Conservation (phyloP, 1,140 invertebrate species). For the Argopecten irradians region DNA sequence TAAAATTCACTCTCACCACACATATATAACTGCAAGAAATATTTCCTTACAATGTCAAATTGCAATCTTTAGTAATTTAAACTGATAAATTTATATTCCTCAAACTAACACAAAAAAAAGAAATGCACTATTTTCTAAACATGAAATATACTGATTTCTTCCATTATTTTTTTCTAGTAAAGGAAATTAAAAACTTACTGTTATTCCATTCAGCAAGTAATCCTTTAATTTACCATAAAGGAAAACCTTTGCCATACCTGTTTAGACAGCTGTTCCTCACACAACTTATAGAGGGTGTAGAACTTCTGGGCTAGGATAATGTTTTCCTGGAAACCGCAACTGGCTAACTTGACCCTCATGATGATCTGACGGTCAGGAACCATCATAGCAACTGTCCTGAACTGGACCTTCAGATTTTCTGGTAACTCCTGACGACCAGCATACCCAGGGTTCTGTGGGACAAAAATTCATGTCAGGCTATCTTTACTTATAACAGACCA, state of each 20-base stretch:
- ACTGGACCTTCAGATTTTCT: slow-evolving; percentile 76
- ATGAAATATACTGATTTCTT: neutral
- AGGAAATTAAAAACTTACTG: neutral
- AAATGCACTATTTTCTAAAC: neutral
- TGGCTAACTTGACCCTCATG: slow-evolving; percentile 75
- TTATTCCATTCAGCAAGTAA: neutral
- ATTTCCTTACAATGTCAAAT: neutral
- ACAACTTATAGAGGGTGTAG: slow-evolving; percentile 75
- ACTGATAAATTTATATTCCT: neutral
- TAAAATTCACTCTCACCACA: neutral
- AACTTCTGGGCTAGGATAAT: slow-evolving; percentile 75
- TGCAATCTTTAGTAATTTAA: neutral
- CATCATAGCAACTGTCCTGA: slow-evolving; percentile 76
- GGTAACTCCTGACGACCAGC: slow-evolving; percentile 76
- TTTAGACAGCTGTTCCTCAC: slow-evolving; percentile 76
- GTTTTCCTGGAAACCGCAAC: slow-evolving; percentile 75
- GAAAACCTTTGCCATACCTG: slow-evolving; percentile 59
- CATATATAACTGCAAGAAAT: neutral
- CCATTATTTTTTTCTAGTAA: neutral
- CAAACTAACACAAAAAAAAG: neutral
- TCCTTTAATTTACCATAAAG: neutral
- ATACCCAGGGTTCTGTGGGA: slow-evolving; percentile 74
- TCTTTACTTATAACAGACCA: neutral
- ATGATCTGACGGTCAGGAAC: slow-evolving; percentile 79
- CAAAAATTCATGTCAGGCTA: slow-evolving; percentile 10